phyloP scores from a whole-genome alignment of 2,113 vertebrate genomes.

The Anthoscopus minutus region DNA sequence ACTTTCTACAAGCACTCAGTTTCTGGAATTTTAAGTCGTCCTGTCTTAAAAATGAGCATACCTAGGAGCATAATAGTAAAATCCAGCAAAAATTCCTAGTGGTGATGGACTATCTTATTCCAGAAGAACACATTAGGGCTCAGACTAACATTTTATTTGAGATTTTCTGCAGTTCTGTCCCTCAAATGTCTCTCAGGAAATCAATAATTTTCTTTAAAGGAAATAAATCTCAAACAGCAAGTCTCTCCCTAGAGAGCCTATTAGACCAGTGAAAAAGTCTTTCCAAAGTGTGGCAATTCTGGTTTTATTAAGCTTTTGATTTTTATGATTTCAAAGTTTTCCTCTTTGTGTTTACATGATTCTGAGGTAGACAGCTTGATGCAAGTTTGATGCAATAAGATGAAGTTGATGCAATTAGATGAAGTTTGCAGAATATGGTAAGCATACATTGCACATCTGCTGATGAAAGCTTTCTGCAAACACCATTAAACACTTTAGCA shows the following conservation, averaged over 20 bases:
- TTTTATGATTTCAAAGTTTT: background rate
- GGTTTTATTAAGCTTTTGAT: background rate
- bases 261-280: background rate
- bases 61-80: background rate
- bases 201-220: background rate
- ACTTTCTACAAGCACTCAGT: background rate
- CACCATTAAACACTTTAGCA: background rate
- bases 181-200: background rate
- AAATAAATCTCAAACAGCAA: background rate
- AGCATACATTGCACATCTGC: background rate
- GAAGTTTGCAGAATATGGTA: background rate
- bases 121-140: background rate
- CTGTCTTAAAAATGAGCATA: background rate
- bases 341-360: background rate
- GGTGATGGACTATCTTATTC: background rate
- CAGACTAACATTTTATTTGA: background rate
- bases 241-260: background rate
- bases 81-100: background rate
- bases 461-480: background rate
- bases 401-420: too few relatives aligned
- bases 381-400: too few relatives aligned
- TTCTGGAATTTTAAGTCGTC: background rate
- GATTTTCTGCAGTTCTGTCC: background rate
- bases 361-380: background rate
- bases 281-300: background rate